phyloP scores from a whole-genome alignment of 2,888 invertebrate species.

The Matsumyia berberina region DNA sequence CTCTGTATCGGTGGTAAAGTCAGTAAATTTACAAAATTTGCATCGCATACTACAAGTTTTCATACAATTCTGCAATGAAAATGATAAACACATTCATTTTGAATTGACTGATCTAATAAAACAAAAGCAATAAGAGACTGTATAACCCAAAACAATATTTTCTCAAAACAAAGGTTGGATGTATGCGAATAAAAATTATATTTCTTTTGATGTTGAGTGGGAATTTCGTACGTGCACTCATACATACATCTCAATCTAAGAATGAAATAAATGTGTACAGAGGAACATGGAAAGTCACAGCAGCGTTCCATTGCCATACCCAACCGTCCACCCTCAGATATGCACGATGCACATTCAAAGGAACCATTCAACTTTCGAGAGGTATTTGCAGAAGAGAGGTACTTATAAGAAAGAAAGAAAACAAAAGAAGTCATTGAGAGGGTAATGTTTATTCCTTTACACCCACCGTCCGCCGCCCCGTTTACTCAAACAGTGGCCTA shows the following conservation, averaged over 20 bases:
- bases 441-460: conserved; percentile 75
- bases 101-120: conserved; percentile 1
- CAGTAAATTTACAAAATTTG: background rate
- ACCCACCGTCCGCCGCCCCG: conserved; percentile 34
- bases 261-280: conserved; percentile 19
- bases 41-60: background rate
- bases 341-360: conserved; percentile 69
- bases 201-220: conserved; percentile 67
- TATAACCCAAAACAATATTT: conserved; percentile 7
- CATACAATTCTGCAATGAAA: background rate
- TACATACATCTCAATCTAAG: conserved; percentile 17
- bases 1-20: no score
- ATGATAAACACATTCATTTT: background rate
- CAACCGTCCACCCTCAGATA: conserved; percentile 10
- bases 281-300: conserved; percentile 20
- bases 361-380: conserved; percentile 70
- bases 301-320: background rate
- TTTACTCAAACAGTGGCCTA: conserved; percentile 61
- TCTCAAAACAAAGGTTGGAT: conserved; percentile 36
- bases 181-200: conserved; percentile 52
- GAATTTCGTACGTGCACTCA: conserved; percentile 41
- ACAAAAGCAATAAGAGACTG: conserved; percentile 3
- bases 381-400: conserved; percentile 71
- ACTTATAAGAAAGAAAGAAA: conserved; percentile 70
- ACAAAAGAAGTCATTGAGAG: conserved; percentile 75